These are phyloP conservation scores for Tethya wilhelma DNA, from an alignment of 37 sponge, comb jelly and placozoan genomes.

Conservation along the genomic window DNA sequence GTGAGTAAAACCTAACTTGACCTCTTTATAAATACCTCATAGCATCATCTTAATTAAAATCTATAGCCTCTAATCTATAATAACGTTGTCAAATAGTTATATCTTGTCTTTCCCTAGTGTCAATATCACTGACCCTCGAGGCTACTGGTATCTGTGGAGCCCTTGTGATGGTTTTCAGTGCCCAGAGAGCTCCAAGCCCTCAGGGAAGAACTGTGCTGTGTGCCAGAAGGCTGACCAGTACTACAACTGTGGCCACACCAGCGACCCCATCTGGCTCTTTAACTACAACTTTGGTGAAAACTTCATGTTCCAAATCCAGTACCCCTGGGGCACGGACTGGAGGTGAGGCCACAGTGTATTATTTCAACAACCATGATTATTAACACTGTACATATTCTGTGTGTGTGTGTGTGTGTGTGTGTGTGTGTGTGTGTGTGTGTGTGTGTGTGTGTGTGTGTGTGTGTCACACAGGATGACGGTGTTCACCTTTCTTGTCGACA, in stretches of 20 bases:
- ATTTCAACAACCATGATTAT: too few relatives aligned
- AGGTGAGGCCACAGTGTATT: too few relatives aligned
- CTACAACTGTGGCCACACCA: slow-evolving; percentile 36
- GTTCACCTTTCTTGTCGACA: slow-evolving; percentile 39
- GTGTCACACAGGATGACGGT: slow-evolving; percentile 24
- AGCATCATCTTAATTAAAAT: too few relatives aligned
- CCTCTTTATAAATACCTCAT: background rate
- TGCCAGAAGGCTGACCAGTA: slow-evolving; percentile 52
- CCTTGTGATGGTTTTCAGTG: slow-evolving; percentile 32
- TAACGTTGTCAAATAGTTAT: background rate
- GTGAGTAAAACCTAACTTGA: slow-evolving; percentile 13
- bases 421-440: background rate
- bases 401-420: background rate
- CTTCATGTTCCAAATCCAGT: slow-evolving; percentile 23
- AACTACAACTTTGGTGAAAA: background rate
- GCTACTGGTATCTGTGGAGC: slow-evolving; percentile 36
- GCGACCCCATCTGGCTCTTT: slow-evolving; percentile 17
- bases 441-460: background rate
- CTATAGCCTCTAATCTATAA: too few relatives aligned
- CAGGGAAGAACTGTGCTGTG: slow-evolving; percentile 4
- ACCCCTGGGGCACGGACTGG: slow-evolving; percentile 53
- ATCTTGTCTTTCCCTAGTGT: slow-evolving; percentile 3
- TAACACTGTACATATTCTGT: background rate
- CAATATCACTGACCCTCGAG: slow-evolving; percentile 8
- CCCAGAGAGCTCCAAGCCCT: background rate